phyloP scores from a whole-genome alignment of 1,140 invertebrate species.

The Stegodyphus dumicola region DNA sequence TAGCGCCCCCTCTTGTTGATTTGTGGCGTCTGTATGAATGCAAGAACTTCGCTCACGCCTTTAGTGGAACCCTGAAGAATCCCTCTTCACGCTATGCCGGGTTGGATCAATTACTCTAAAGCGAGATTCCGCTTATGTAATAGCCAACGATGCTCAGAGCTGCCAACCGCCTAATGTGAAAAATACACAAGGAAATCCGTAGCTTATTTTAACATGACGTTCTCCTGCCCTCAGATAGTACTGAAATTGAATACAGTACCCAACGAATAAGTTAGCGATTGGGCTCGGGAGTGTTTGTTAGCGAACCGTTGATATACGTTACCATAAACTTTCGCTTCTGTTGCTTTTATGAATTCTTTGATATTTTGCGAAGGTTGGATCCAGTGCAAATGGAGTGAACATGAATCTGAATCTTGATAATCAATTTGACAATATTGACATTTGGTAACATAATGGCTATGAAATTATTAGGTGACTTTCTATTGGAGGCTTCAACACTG shows the following conservation, averaged over 20 bases:
- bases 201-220: constrained; percentile 32
- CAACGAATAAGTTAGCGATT: constrained; percentile 4
- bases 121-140: constrained; percentile 30
- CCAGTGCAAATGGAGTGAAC: no score
- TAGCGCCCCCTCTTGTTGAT: constrained; percentile 37
- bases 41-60: constrained; percentile 31
- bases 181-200: constrained; percentile 41
- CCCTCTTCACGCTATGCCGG: constrained; percentile 27
- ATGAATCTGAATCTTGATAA: no score
- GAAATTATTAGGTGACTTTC: no score
- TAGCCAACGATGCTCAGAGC: constrained; percentile 4
- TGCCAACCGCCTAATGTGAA: constrained; percentile 21
- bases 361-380: no score
- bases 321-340: no score
- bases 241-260: not conserved
- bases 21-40: constrained; percentile 22
- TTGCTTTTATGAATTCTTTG: no score
- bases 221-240: not conserved
- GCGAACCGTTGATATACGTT: no score
- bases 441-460: no score
- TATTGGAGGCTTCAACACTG: no score
- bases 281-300: not conserved
- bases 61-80: not conserved
- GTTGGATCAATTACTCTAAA: constrained; percentile 32
- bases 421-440: no score